Evolutionary conservation across 2,888 invertebrate genomes (phyloP).

Genomic region (Cylindroiulus punctatus): DNA sequence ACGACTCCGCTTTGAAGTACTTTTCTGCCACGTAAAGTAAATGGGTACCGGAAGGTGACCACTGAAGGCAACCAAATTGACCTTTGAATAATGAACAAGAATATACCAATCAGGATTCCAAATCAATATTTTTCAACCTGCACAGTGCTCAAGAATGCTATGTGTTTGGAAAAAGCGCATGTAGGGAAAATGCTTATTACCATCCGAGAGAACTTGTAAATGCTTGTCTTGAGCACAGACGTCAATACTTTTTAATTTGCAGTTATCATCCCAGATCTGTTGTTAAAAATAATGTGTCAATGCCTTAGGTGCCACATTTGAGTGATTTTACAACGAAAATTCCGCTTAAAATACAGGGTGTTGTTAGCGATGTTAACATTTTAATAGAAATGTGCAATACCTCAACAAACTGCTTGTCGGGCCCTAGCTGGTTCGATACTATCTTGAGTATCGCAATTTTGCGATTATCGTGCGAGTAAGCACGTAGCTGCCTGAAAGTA

Average conservation of each 20-base stretch:
- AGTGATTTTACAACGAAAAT: no score
- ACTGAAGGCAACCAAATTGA: constrained; percentile 54
- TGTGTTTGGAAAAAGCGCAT: no score
- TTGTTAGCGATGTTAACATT: neutral
- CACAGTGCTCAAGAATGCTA: neutral
- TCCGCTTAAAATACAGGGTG: no score
- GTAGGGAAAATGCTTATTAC: neutral
- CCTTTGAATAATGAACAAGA: constrained; percentile 25
- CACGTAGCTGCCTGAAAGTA: constrained; percentile 25
- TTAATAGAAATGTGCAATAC: neutral
- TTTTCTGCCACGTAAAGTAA: constrained; percentile 55
- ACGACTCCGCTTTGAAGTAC: constrained; percentile 53
- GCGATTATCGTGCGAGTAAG: constrained; percentile 29
- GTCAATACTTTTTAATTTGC: constrained; percentile 53
- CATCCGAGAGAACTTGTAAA: constrained; percentile 46
- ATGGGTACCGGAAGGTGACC: constrained; percentile 43
- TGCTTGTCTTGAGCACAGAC: constrained; percentile 52
- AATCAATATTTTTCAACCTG: neutral
- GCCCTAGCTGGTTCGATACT: constrained; percentile 7
- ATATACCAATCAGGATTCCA: neutral
- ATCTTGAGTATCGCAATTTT: constrained; percentile 45
- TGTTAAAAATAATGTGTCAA: neutral
- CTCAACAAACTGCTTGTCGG: constrained; percentile 54
- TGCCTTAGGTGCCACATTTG: neutral
- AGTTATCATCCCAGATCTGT: constrained; percentile 55